Evolutionary conservation across 2,888 invertebrate species (phyloP).

Genomic region (Hecatera dysodea): DNA sequence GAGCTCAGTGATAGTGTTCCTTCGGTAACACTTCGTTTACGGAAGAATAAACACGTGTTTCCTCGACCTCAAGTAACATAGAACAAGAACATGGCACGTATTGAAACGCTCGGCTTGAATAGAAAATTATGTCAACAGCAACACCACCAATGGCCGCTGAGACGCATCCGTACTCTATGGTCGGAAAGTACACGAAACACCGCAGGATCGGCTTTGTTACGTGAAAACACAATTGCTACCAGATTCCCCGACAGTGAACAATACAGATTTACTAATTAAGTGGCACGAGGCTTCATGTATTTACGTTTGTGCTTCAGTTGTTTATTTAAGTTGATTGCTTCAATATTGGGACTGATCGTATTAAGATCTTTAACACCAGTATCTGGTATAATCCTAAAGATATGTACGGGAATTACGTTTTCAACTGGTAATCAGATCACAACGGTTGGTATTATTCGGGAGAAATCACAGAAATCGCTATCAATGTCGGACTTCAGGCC

Average conservation of each 20-base stretch:
- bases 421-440: not conserved
- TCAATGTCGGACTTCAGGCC: too few species aligned
- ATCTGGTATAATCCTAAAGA: slow-evolving; percentile 5
- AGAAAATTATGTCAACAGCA: not conserved
- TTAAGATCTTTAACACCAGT: slow-evolving; percentile 1
- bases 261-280: slow-evolving; percentile 52
- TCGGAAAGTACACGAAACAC: slow-evolving; percentile 16
- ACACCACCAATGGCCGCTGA: not conserved
- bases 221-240: slow-evolving; percentile 42
- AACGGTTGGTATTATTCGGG: too few species aligned
- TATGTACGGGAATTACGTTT: not conserved
- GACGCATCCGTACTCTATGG: not conserved
- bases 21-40: not conserved
- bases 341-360: slow-evolving; percentile 20
- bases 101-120: not conserved
- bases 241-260: slow-evolving; percentile 44
- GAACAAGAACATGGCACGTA: not conserved
- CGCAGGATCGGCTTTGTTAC: slow-evolving; percentile 34
- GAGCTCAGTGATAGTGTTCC: not conserved
- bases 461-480: too few species aligned
- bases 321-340: slow-evolving; percentile 36
- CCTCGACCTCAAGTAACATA: not conserved
- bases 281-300: slow-evolving; percentile 43
- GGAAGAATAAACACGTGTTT: not conserved
- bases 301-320: slow-evolving; percentile 30